These are phyloP conservation scores for Oncorhynchus tshawytscha DNA, from an alignment of 2,113 vertebrate genomes.

Conservation along the genomic window DNA sequence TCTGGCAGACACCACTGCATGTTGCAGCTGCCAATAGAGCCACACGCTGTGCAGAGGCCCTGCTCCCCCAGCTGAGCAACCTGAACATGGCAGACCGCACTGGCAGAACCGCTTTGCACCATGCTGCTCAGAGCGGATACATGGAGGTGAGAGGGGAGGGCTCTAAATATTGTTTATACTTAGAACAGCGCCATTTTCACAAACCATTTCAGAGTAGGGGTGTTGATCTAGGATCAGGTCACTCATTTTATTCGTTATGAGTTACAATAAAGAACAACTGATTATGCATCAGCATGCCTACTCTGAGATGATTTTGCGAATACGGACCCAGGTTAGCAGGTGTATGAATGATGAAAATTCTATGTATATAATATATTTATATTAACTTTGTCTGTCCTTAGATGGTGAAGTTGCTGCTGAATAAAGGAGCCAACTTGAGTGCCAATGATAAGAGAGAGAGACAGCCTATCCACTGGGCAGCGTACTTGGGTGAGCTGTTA, in stretches of 20 bases:
- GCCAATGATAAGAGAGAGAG: slow-evolving; percentile 94
- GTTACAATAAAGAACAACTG: no score
- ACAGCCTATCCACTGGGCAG: slow-evolving; percentile 93
- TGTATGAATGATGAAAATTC: neutral
- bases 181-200: neutral
- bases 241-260: no score
- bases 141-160: slow-evolving; percentile 77
- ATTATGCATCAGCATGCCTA: no score
- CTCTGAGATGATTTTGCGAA: no score
- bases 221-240: no score
- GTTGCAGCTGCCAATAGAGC: slow-evolving; percentile 92
- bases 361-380: neutral
- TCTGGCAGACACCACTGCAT: slow-evolving; percentile 94
- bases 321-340: neutral
- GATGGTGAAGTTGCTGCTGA: slow-evolving; percentile 94
- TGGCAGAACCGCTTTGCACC: slow-evolving; percentile 92
- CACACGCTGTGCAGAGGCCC: slow-evolving; percentile 88
- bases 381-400: slow-evolving; percentile 38
- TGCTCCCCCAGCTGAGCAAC: slow-evolving; percentile 86
- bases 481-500: slow-evolving; percentile 82
- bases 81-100: slow-evolving; percentile 89
- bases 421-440: slow-evolving; percentile 90
- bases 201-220: no score
- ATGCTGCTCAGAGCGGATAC: slow-evolving; percentile 92
- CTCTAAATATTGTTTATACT: neutral